These are phyloP conservation scores for Cettia cetti DNA, from an alignment of 2,113 vertebrate genomes.

Conservation along the genomic window DNA sequence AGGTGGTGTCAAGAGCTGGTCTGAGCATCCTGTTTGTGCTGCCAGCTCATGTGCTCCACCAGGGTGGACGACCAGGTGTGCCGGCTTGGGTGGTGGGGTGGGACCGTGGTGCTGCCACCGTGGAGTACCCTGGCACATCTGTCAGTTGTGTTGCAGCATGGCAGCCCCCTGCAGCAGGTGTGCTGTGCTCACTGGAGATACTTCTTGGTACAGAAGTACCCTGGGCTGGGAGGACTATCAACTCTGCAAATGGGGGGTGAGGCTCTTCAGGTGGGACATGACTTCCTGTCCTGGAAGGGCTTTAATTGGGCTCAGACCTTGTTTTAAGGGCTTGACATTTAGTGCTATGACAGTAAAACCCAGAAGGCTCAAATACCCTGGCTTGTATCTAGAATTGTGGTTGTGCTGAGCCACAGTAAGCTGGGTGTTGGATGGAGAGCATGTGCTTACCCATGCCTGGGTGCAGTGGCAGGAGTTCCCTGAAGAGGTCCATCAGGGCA, in stretches of 20 bases:
- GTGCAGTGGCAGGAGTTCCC: fast-evolving
- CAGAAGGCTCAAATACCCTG: not conserved
- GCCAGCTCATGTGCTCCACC: not conserved
- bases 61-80: not conserved
- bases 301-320: not conserved
- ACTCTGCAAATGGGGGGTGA: fast-evolving
- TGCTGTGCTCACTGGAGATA: not conserved
- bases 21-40: not conserved
- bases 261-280: not conserved
- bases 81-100: not conserved
- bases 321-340: not conserved
- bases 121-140: not conserved
- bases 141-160: fast-evolving
- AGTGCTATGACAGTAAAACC: not conserved
- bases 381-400: not conserved
- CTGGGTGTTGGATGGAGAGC: not conserved
- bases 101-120: not conserved
- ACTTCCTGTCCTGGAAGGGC: not conserved
- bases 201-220: not conserved
- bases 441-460: fast-evolving
- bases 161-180: not conserved
- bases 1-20: not conserved
- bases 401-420: not conserved
- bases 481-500: not conserved
- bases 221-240: not conserved